These are phyloP conservation scores for Sinohyriopsis cumingii DNA, from an alignment of 2,888 invertebrate genomes.

Conservation along the genomic window DNA sequence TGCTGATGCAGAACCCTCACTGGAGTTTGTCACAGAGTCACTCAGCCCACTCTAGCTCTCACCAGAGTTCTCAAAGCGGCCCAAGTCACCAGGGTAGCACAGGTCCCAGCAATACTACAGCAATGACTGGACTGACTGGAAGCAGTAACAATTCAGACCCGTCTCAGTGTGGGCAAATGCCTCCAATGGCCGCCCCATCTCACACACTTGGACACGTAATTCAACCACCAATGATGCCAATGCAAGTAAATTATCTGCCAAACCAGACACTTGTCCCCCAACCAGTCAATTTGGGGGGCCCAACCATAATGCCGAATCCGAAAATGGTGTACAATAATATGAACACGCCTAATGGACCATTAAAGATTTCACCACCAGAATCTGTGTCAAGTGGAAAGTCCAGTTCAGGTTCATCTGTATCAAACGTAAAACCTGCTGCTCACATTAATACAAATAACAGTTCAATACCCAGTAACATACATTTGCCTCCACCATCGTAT, in stretches of 20 bases:
- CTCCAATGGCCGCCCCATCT: constrained; percentile 20
- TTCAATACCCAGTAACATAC: constrained; percentile 19
- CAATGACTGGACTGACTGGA: constrained; percentile 72
- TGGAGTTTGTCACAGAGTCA: constrained; percentile 64
- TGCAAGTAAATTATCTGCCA: constrained; percentile 27
- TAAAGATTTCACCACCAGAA: constrained; percentile 63
- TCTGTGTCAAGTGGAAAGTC: constrained; percentile 66
- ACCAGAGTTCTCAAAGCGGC: constrained; percentile 63
- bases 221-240: too few relatives aligned
- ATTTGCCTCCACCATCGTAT: constrained; percentile 33
- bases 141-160: constrained; percentile 62
- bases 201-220: constrained; percentile 16
- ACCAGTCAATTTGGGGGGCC: constrained; percentile 7
- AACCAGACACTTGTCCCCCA: constrained; percentile 35
- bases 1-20: constrained; percentile 59
- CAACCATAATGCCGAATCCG: constrained; percentile 30
- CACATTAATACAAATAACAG: constrained; percentile 31
- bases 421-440: constrained; percentile 38
- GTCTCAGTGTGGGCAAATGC: constrained; percentile 30
- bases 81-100: constrained; percentile 72
- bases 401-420: constrained; percentile 51
- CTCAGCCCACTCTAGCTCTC: constrained; percentile 63
- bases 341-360: constrained; percentile 45
- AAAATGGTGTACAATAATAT: constrained; percentile 43
- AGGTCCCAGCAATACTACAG: constrained; percentile 75